Evolutionary conservation across 2,797 vertebrate species (phyloP).

Genomic region (Argya squamiceps): DNA sequence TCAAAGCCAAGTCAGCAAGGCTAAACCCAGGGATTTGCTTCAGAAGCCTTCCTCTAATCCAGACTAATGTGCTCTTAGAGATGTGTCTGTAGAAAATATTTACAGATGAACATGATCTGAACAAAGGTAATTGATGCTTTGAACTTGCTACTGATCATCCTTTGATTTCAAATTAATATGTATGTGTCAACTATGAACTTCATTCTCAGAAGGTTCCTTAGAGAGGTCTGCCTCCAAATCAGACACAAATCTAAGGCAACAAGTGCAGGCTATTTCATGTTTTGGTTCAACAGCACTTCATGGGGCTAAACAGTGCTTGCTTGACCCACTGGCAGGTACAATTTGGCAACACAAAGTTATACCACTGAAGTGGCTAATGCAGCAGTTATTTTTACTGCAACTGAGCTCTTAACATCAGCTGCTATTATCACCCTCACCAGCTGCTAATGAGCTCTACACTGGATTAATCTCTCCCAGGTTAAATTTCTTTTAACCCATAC

Average conservation of each 20-base stretch:
- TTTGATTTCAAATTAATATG: neutral
- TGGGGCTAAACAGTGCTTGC: neutral
- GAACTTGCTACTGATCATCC: neutral
- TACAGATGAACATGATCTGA: neutral
- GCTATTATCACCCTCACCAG: neutral
- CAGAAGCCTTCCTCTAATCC: neutral
- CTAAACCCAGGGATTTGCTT: neutral
- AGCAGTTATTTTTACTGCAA: neutral
- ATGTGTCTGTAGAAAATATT: neutral
- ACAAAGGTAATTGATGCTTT: neutral
- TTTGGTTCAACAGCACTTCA: neutral
- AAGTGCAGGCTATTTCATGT: neutral
- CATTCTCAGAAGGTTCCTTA: neutral
- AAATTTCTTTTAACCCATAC: neutral
- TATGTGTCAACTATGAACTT: neutral
- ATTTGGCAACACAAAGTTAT: neutral
- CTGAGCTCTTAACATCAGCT: neutral
- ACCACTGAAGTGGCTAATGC: neutral
- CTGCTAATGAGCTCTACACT: neutral
- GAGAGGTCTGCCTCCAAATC: neutral
- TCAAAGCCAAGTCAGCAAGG: neutral
- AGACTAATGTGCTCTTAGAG: neutral
- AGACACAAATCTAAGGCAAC: neutral
- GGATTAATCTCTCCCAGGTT: neutral
- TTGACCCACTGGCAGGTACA: neutral